phyloP scores from a whole-genome alignment of 2,888 invertebrate species.

The Crossocerus cetratus region DNA sequence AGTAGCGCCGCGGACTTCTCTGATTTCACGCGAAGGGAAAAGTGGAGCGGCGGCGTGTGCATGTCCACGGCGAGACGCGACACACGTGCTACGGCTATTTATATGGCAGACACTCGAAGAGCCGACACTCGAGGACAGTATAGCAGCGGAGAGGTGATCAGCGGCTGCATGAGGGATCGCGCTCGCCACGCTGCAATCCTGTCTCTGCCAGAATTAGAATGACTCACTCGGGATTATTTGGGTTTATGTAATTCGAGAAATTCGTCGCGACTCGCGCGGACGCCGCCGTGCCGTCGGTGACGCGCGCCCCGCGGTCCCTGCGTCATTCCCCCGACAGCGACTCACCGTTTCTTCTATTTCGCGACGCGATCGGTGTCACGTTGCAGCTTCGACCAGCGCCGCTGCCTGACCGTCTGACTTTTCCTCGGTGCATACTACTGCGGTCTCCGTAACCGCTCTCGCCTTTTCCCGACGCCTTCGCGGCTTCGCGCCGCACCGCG shows the following conservation, averaged over 20 bases:
- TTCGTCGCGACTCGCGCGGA: conserved; percentile 52
- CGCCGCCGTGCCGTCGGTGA: conserved; percentile 33
- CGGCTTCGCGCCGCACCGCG: no score
- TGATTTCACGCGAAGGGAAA: conserved; percentile 49
- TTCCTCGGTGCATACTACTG: background rate
- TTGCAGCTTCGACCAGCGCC: conserved; percentile 37
- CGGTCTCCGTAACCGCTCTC: background rate
- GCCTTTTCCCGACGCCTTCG: background rate
- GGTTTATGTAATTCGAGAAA: conserved; percentile 66
- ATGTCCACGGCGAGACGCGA: conserved; percentile 41
- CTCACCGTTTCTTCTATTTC: conserved; percentile 13
- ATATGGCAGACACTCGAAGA: conserved; percentile 57
- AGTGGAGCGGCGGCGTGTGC: conserved; percentile 51
- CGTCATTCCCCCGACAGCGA: conserved; percentile 27
- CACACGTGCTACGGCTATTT: conserved; percentile 63
- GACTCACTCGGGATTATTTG: conserved; percentile 56
- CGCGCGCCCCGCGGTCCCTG: conserved; percentile 29
- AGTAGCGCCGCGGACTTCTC: conserved; percentile 33
- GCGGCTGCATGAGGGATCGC: background rate
- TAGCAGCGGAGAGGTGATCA: conserved; percentile 10
- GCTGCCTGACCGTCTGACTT: background rate
- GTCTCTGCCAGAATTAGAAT: conserved; percentile 56
- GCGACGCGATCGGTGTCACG: conserved; percentile 34
- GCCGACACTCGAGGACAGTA: conserved; percentile 7
- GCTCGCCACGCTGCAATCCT: conserved; percentile 45